Percentiles rank a stretch among this genome's conserved stretches.
Conservation (phyloP, 2,888 invertebrate species). For the Ophraella communa region DNA sequence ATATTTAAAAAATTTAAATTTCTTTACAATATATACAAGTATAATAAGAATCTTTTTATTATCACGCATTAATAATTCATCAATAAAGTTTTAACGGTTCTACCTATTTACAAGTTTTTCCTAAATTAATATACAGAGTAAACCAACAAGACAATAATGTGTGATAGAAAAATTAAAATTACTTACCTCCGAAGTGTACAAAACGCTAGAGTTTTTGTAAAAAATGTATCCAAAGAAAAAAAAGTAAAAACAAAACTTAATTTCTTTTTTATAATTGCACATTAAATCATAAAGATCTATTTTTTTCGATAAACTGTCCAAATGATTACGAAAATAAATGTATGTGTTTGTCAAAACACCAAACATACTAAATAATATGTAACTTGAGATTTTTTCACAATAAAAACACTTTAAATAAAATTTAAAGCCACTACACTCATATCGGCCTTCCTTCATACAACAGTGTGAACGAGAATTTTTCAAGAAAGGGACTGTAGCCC, state of each 20-base stretch:
- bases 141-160: not conserved
- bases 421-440: not conserved
- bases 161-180: not conserved
- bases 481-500: constrained; percentile 22
- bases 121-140: not conserved
- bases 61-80: no score
- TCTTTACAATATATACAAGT: no score
- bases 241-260: constrained; percentile 27
- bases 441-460: not conserved
- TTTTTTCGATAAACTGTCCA: constrained; percentile 20
- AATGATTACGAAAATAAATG: constrained; percentile 31
- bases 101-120: no score
- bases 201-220: constrained; percentile 19
- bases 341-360: not conserved
- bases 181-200: constrained; percentile 35
- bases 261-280: constrained; percentile 11
- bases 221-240: constrained; percentile 25
- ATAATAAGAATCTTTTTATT: no score
- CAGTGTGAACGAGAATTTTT: constrained; percentile 1
- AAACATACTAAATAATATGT: not conserved
- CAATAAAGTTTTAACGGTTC: no score
- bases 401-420: not conserved
- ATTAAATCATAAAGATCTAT: not conserved
- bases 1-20: no score
- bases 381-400: not conserved